phyloP scores from a whole-genome alignment of 2,113 vertebrate genomes.

The Ariopsis seemanni region DNA sequence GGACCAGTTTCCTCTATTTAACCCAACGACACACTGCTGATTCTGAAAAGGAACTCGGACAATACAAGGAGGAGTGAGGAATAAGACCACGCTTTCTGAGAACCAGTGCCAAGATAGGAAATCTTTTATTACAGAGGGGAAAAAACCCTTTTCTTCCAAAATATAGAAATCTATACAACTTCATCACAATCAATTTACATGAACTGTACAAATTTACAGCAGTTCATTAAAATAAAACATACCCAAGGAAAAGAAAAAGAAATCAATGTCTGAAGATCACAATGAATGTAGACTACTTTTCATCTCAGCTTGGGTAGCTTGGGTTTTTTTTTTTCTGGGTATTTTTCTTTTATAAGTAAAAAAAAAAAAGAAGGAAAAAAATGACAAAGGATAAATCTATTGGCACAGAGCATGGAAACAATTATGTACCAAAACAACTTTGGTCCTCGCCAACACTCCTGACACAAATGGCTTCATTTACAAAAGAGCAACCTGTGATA shows the following conservation, averaged over 20 bases:
- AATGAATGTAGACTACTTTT: conserved; percentile 88
- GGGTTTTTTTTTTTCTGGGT: conserved; percentile 58
- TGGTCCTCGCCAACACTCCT: conserved; percentile 81
- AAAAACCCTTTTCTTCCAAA: conserved; percentile 99
- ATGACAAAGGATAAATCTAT: conserved; percentile 74
- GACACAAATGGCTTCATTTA: conserved; percentile 75
- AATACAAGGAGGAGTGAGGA: conserved; percentile 50
- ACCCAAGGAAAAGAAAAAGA: conserved; percentile 75
- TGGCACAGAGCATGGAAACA: conserved; percentile 77
- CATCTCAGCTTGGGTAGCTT: conserved; percentile 73
- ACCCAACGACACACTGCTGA: neutral
- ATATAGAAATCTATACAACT: conserved; percentile 99
- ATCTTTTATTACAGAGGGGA: conserved; percentile 99
- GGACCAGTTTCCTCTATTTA: conserved; percentile 16
- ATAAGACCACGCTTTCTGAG: conserved; percentile 57
- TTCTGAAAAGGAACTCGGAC: neutral
- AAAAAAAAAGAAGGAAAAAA: conserved; percentile 59
- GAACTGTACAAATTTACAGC: conserved; percentile 99
- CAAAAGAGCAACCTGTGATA: conserved; percentile 69
- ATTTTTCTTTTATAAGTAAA: conserved; percentile 69
- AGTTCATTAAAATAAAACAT: conserved; percentile 99
- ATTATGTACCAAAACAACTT: conserved; percentile 73
- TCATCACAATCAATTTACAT: conserved; percentile 99
- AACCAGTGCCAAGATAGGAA: conserved; percentile 81
- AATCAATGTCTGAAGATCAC: conserved; percentile 86